phyloP scores from a whole-genome alignment of 2,888 invertebrate species.

The Augiades crinisus region DNA sequence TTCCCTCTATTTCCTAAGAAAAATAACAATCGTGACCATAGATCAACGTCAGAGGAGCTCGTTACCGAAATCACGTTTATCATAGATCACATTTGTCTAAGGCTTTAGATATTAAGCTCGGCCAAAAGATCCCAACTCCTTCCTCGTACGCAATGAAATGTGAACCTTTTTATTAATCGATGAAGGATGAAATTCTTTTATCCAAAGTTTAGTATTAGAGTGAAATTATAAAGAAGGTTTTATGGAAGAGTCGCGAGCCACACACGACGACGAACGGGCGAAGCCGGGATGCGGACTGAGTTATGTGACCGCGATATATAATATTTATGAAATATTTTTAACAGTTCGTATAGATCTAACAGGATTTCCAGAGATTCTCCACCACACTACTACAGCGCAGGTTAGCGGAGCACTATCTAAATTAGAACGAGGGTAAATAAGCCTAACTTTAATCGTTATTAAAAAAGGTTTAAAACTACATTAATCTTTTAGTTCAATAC shows the following conservation, averaged over 20 bases:
- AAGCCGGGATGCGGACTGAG: constrained; percentile 64
- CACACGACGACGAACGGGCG: constrained; percentile 78
- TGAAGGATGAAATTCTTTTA: constrained; percentile 43
- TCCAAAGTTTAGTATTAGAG: constrained; percentile 38
- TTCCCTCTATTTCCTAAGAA: constrained; percentile 58
- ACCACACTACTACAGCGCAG: too few relatives aligned
- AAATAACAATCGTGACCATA: constrained; percentile 67
- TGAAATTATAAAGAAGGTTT: constrained; percentile 52
- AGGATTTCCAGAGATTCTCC: constrained; percentile 31
- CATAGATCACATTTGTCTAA: constrained; percentile 79
- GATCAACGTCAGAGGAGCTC: constrained; percentile 66
- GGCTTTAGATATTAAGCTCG: constrained; percentile 54
- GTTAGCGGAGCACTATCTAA: too few relatives aligned
- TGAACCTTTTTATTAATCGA: constrained; percentile 36
- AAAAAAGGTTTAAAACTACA: too few relatives aligned
- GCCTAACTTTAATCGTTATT: too few relatives aligned
- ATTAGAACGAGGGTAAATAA: too few relatives aligned
- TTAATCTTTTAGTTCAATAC: too few relatives aligned
- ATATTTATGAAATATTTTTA: constrained; percentile 67
- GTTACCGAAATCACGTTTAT: constrained; percentile 79
- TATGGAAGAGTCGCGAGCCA: constrained; percentile 71
- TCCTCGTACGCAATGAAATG: constrained; percentile 31
- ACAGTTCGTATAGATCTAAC: constrained; percentile 52
- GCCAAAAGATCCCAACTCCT: constrained; percentile 39
- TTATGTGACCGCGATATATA: constrained; percentile 70